These are phyloP conservation scores for Drosophila melanogaster DNA, from an alignment of 1,140 invertebrate genomes.

Conservation along the genomic window DNA sequence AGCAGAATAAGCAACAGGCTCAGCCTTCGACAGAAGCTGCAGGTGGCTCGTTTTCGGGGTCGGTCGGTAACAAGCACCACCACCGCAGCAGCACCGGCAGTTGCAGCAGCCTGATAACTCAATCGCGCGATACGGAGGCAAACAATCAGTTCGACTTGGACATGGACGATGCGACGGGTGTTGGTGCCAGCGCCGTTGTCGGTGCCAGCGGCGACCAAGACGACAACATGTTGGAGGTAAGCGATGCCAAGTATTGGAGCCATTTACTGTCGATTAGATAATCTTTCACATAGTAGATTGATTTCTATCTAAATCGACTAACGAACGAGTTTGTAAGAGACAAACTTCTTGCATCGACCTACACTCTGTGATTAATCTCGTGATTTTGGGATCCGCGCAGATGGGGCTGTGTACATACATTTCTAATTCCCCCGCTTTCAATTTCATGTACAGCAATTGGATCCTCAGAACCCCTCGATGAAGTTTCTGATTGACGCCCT, in stretches of 20 bases:
- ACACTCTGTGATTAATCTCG: no score
- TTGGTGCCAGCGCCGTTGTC: background rate
- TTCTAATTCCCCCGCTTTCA: background rate
- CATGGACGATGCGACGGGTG: constrained; percentile 29
- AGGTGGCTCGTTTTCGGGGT: background rate
- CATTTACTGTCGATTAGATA: no score
- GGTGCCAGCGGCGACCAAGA: constrained; percentile 14
- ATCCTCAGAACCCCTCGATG: constrained; percentile 29
- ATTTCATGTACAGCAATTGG: constrained; percentile 23
- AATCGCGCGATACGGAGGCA: constrained; percentile 42
- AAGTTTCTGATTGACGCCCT: constrained; percentile 29
- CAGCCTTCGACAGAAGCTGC: constrained; percentile 16
- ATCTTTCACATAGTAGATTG: background rate
- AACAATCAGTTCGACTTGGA: constrained; percentile 54
- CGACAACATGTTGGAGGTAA: constrained; percentile 59
- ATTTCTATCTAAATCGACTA: constrained; percentile 16
- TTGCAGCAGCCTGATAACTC: constrained; percentile 56
- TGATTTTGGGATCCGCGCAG: background rate
- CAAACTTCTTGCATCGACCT: no score
- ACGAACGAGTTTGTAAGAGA: constrained; percentile 24
- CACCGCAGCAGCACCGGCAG: constrained; percentile 42
- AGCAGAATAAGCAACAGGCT: constrained; percentile 51
- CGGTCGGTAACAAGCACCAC: constrained; percentile 12
- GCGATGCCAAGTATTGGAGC: constrained; percentile 34
- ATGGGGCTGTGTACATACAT: background rate